A percentile compares a stretch with the other conserved stretches of the same genome.
Conservation (phyloP, 2,888 invertebrate genomes). For the Sipha maydis region DNA sequence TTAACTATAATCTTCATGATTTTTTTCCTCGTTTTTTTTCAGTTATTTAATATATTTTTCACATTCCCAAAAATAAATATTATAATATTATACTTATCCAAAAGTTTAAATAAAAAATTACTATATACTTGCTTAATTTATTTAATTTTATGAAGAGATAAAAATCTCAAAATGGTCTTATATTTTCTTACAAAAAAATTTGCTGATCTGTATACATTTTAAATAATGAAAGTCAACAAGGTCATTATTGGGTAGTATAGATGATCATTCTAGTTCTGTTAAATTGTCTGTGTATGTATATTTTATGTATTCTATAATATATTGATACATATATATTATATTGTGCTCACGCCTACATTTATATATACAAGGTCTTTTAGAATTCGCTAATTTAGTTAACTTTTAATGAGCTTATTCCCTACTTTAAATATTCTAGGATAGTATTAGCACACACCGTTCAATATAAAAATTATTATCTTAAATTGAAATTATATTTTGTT, state of each 20-base stretch:
- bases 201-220: not conserved
- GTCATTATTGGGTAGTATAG: constrained; percentile 6
- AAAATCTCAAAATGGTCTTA: not conserved
- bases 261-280: constrained; percentile 23
- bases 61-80: no score
- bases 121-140: no score
- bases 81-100: no score
- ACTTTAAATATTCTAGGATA: not conserved
- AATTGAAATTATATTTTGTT: not conserved
- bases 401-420: not conserved
- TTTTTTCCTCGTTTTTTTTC: no score
- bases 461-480: no score
- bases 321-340: not conserved
- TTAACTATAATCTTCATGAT: no score
- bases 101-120: no score
- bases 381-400: constrained; percentile 29
- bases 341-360: constrained; percentile 33
- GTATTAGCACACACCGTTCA: no score
- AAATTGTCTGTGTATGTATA: constrained; percentile 35
- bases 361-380: constrained; percentile 46
- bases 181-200: not conserved
- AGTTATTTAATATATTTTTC: no score
- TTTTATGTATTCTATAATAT: constrained; percentile 9
- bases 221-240: constrained; percentile 38
- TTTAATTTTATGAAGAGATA: not conserved